A percentile compares a stretch with the other conserved stretches of the same genome.
These are phyloP conservation scores for Neostethus bicornis DNA, from an alignment of 2,797 vertebrate genomes.

Conservation along the genomic window DNA sequence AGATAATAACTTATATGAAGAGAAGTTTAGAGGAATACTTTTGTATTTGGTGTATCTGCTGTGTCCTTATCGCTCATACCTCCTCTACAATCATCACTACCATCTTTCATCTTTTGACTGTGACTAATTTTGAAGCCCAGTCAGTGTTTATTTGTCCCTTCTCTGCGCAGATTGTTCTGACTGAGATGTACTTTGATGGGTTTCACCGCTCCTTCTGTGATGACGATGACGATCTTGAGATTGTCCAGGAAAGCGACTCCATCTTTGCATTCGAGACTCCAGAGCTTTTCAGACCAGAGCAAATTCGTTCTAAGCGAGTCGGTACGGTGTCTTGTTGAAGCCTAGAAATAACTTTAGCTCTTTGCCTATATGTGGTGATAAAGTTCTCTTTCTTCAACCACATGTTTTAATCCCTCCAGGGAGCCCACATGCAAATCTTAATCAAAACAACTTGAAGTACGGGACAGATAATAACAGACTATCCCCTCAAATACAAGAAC, in stretches of 20 bases:
- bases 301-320: constrained; percentile 92
- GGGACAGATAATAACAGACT: constrained; percentile 84
- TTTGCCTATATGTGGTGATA: constrained; percentile 8
- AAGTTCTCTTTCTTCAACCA: background rate
- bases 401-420: constrained; percentile 52
- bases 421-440: constrained; percentile 92
- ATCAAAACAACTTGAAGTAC: constrained; percentile 95
- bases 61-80: background rate
- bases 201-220: constrained; percentile 99
- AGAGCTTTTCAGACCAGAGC: constrained; percentile 92
- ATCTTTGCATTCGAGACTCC: constrained; percentile 98
- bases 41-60: background rate
- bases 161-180: constrained; percentile 90
- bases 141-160: constrained; percentile 3
- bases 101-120: constrained; percentile 5
- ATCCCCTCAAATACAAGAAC: constrained; percentile 81
- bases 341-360: constrained; percentile 26
- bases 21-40: background rate
- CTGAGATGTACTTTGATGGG: constrained; percentile 98
- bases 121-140: background rate
- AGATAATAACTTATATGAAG: background rate
- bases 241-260: constrained; percentile 96
- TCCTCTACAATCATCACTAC: background rate
- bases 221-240: constrained; percentile 93
- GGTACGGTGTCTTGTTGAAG: constrained; percentile 55